These are phyloP conservation scores for Lycocerus yunnanus DNA, from an alignment of 2,888 invertebrate genomes.

Conservation along the genomic window DNA sequence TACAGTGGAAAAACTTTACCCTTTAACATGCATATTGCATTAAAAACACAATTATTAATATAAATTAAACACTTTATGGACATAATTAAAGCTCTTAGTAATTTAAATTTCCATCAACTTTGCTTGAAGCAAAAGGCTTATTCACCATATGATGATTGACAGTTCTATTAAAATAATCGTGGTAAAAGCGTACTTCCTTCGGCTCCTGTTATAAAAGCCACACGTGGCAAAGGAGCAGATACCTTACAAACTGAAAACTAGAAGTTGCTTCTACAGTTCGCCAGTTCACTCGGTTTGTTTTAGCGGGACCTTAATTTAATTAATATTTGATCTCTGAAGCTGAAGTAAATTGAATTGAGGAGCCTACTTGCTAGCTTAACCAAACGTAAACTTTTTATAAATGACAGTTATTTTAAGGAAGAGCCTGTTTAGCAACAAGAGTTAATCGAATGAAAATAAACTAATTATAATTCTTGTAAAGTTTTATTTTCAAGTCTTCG, in stretches of 20 bases:
- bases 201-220: neutral
- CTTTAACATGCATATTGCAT: neutral
- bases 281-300: constrained; percentile 4
- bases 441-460: neutral
- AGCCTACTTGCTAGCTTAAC: constrained; percentile 7
- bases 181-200: neutral
- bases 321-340: constrained; percentile 18
- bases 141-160: constrained; percentile 1
- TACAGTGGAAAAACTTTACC: neutral
- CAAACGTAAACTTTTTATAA: constrained; percentile 11
- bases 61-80: neutral
- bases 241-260: constrained; percentile 15
- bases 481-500: neutral
- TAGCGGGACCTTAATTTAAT: constrained; percentile 20
- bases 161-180: constrained; percentile 10
- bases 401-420: constrained; percentile 10
- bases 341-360: constrained; percentile 19
- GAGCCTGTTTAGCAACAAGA: neutral
- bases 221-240: neutral
- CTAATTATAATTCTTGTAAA: neutral
- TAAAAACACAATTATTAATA: neutral
- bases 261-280: constrained; percentile 6
- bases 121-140: neutral
- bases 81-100: neutral
- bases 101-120: constrained; percentile 1